These are phyloP conservation scores for Anguilla japonica DNA, from an alignment of 2,113 vertebrate species.

Conservation along the genomic window DNA sequence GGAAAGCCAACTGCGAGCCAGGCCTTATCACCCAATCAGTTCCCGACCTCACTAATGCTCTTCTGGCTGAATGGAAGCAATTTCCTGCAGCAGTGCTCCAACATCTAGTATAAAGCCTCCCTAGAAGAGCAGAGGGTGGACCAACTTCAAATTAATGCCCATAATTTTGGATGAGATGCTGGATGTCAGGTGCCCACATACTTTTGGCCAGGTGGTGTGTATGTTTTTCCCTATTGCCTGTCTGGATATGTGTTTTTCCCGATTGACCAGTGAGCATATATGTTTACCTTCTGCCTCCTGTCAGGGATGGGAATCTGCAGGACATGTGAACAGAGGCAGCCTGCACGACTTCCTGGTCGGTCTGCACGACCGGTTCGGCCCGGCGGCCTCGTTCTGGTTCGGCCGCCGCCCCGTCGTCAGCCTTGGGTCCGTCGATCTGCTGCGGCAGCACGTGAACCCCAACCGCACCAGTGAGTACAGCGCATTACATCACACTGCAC, in stretches of 20 bases:
- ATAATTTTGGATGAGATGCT: no score
- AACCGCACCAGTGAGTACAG: slow-evolving; percentile 81
- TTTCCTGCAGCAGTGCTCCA: no score
- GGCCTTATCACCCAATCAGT: no score
- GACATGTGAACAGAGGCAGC: slow-evolving; percentile 86
- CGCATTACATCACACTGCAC: no score
- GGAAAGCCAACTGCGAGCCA: no score
- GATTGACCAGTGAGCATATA: neutral
- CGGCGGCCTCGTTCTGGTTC: slow-evolving; percentile 94
- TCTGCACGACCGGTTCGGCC: slow-evolving; percentile 85
- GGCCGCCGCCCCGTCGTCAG: slow-evolving; percentile 90
- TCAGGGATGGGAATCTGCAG: slow-evolving; percentile 91
- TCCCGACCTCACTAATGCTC: no score
- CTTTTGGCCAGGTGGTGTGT: neutral
- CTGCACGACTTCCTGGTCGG: slow-evolving; percentile 88
- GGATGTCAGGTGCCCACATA: no score
- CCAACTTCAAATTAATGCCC: no score
- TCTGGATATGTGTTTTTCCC: neutral
- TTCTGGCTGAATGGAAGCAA: no score
- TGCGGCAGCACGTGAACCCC: slow-evolving; percentile 89
- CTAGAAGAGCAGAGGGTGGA: no score
- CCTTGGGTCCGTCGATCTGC: slow-evolving; percentile 79
- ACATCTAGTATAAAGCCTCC: no score
- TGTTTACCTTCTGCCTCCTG: neutral
- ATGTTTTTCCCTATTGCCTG: neutral